These are phyloP conservation scores for Catostomus latipinnis DNA, from an alignment of 2,797 vertebrate genomes.

Conservation along the genomic window DNA sequence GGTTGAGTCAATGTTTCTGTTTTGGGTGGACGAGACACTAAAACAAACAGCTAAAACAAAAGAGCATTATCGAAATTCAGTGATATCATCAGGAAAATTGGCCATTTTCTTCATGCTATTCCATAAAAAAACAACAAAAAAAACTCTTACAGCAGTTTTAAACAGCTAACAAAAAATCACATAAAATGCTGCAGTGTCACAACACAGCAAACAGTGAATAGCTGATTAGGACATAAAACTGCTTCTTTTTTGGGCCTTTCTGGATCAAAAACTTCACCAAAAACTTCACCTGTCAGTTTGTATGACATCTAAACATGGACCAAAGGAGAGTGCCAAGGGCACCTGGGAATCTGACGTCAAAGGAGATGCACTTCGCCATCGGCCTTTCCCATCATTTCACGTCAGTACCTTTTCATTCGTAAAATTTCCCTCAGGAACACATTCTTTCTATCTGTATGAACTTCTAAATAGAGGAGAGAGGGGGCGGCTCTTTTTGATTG, in stretches of 20 bases:
- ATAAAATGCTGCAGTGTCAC: conserved; percentile 3
- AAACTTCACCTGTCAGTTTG: conserved; percentile 43
- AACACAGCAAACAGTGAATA: conserved; percentile 12
- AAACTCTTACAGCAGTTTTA: no score
- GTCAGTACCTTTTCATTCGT: conserved; percentile 16
- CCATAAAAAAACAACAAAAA: no score
- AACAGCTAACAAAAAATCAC: background rate
- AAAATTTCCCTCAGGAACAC: conserved; percentile 38
- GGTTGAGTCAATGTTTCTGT: no score
- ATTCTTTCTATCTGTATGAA: conserved; percentile 3
- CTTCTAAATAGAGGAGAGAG: conserved; percentile 10
- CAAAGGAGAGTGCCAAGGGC: conserved; percentile 4
- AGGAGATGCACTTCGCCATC: conserved; percentile 7
- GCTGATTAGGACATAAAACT: conserved; percentile 25
- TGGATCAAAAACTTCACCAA: conserved; percentile 12
- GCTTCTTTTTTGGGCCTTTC: background rate
- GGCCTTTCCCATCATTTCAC: conserved; percentile 9
- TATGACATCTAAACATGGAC: conserved; percentile 23
- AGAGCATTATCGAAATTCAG: no score
- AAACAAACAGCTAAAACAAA: no score
- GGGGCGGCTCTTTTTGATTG: background rate
- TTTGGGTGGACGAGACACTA: no score
- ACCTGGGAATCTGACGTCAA: conserved; percentile 29
- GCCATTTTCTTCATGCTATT: no score
- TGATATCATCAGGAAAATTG: no score